A percentile compares a stretch with the other conserved stretches of the same genome.
Conservation (phyloP, 2,888 invertebrate species). For the Torymus texanus region DNA sequence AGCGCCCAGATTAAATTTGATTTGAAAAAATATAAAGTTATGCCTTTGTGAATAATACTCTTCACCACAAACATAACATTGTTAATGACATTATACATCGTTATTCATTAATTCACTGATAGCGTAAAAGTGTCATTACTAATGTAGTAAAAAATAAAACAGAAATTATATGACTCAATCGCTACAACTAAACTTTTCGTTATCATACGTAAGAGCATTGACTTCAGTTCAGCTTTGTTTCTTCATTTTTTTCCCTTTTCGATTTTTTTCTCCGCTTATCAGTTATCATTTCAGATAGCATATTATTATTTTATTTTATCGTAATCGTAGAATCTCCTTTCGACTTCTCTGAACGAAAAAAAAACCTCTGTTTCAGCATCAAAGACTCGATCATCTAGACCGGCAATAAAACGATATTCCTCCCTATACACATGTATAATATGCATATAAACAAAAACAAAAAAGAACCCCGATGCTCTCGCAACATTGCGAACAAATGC, state of each 20-base stretch:
- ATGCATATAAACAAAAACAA: conserved; percentile 11
- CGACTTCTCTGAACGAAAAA: neutral
- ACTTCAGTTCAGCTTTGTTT: neutral
- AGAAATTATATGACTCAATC: conserved; percentile 37
- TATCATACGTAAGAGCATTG: conserved; percentile 7
- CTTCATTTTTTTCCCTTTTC: neutral
- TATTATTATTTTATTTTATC: neutral
- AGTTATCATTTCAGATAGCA: neutral
- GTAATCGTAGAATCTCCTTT: no score
- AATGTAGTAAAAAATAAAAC: no score
- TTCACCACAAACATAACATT: no score
- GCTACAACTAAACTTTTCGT: conserved; percentile 27
- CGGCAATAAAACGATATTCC: no score
- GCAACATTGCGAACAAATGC: conserved; percentile 10
- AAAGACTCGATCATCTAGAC: neutral
- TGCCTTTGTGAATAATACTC: no score
- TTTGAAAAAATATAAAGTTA: no score
- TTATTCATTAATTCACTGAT: no score
- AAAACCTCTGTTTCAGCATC: conserved; percentile 26
- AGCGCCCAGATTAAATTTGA: no score
- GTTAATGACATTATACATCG: no score
- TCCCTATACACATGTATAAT: no score
- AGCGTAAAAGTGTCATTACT: no score
- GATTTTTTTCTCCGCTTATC: neutral
- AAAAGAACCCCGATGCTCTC: neutral